Percentiles rank a stretch among this genome's conserved stretches.
Evolutionary conservation across 2,113 vertebrate species (phyloP).

Genomic region (Dryoscopus gambensis): DNA sequence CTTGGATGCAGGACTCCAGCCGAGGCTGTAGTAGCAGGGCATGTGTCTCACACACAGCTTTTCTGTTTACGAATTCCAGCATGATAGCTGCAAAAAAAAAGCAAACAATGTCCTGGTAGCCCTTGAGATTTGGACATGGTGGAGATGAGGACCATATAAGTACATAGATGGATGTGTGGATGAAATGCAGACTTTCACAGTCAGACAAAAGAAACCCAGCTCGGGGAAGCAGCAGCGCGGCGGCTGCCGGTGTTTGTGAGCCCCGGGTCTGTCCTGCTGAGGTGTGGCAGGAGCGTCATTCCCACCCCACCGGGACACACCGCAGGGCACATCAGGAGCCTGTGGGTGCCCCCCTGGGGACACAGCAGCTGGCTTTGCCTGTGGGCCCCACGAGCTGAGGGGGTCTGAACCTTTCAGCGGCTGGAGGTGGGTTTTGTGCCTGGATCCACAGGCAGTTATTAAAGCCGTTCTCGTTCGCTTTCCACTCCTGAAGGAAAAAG

Average conservation of each 20-base stretch:
- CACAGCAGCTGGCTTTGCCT: background rate
- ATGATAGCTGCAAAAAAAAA: background rate
- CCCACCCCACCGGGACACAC: rapidly evolving
- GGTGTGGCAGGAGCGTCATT: background rate
- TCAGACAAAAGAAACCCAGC: background rate
- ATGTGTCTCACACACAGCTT: background rate
- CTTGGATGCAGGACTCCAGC: background rate
- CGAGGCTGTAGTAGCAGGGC: background rate
- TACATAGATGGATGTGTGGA: background rate
- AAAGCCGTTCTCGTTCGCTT: background rate
- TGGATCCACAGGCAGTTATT: background rate
- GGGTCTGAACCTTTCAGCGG: background rate
- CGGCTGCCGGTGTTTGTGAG: background rate
- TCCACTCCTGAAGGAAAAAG: background rate
- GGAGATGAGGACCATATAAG: constrained; percentile 24
- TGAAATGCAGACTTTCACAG: background rate
- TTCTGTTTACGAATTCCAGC: constrained; percentile 41
- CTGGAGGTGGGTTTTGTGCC: background rate
- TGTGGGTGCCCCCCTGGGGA: rapidly evolving
- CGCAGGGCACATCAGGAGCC: rapidly evolving
- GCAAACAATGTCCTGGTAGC: background rate
- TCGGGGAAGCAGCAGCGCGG: rapidly evolving
- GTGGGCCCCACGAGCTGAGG: background rate
- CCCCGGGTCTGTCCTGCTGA: background rate
- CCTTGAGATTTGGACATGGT: background rate